phyloP scores from a whole-genome alignment of 2,888 invertebrate genomes.

The Merodon equestris region DNA sequence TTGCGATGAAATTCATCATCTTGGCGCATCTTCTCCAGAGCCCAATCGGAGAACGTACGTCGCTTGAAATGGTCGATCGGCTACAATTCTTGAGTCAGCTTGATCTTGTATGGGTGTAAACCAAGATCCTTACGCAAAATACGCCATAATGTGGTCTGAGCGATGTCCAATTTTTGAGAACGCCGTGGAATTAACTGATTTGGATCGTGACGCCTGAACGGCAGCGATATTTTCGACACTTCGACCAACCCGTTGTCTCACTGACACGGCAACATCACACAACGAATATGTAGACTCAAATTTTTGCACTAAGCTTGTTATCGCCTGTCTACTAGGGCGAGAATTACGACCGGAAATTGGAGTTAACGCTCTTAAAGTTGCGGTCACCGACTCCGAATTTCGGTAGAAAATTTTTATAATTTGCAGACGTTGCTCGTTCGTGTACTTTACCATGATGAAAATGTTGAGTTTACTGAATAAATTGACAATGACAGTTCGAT shows the following conservation, averaged over 20 bases:
- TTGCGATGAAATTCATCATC: conserved; percentile 8
- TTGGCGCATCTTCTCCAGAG: conserved; percentile 1
- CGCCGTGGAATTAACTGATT: neutral
- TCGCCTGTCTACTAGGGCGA: too few relatives aligned
- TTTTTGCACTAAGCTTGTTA: too few relatives aligned
- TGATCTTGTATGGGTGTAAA: conserved; percentile 21
- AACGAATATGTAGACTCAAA: too few relatives aligned
- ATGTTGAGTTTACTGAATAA: neutral
- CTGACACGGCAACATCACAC: too few relatives aligned
- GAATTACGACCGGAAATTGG: too few relatives aligned
- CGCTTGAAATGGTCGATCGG: conserved; percentile 18
- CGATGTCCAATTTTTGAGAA: conserved; percentile 1
- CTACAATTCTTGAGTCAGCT: conserved; percentile 23
- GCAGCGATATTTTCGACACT: conserved; percentile 21
- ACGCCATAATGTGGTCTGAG: conserved; percentile 2
- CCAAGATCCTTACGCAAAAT: conserved; percentile 13
- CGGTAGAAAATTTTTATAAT: too few relatives aligned
- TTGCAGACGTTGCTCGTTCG: too few relatives aligned
- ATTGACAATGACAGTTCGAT: too few relatives aligned
- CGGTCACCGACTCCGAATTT: too few relatives aligned
- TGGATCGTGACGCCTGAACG: conserved; percentile 4
- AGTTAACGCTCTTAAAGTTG: too few relatives aligned
- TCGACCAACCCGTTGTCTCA: too few relatives aligned
- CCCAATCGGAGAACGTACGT: conserved; percentile 30
- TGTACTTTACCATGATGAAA: too few relatives aligned